Evolutionary conservation across 2,888 invertebrate species (phyloP).

Genomic region (Apamea monoglypha): DNA sequence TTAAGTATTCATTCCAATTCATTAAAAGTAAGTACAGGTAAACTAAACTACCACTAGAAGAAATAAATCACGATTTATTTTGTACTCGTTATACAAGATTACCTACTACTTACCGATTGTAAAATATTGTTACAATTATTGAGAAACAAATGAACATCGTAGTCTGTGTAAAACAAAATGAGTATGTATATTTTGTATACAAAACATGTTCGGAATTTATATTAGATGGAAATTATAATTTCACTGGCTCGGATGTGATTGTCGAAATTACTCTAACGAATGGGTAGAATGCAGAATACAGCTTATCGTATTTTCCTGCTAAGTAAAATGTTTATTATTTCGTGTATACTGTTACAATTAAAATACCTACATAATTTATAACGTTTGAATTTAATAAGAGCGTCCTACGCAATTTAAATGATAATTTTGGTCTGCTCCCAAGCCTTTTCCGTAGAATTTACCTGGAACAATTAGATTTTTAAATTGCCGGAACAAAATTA

Average conservation of each 20-base stretch:
- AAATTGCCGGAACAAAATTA: slow-evolving; percentile 25
- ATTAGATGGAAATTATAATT: slow-evolving; percentile 36
- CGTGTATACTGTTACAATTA: background rate
- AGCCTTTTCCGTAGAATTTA: slow-evolving; percentile 11
- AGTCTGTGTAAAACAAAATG: slow-evolving; percentile 15
- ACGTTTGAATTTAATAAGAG: background rate
- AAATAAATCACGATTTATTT: slow-evolving; percentile 33
- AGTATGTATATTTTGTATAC: background rate
- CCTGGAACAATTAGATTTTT: slow-evolving; percentile 23
- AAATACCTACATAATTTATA: background rate
- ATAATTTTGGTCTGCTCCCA: slow-evolving; percentile 12
- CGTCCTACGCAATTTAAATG: slow-evolving; percentile 10
- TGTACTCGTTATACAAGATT: slow-evolving; percentile 18
- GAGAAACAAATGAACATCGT: slow-evolving; percentile 1
- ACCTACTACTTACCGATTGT: slow-evolving; percentile 4
- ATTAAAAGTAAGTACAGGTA: slow-evolving; percentile 11
- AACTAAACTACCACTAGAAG: slow-evolving; percentile 34
- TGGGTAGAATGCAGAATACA: slow-evolving; percentile 1
- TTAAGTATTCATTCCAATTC: slow-evolving; percentile 20
- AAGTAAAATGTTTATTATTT: slow-evolving; percentile 10
- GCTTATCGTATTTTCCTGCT: slow-evolving; percentile 8
- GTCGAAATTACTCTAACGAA: slow-evolving; percentile 40
- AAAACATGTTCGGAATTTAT: slow-evolving; percentile 30
- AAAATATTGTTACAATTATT: slow-evolving; percentile 22
- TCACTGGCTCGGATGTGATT: slow-evolving; percentile 28